phyloP scores from a whole-genome alignment of 92 coral and sea anemone genomes.

The Galaxea fascicularis region DNA sequence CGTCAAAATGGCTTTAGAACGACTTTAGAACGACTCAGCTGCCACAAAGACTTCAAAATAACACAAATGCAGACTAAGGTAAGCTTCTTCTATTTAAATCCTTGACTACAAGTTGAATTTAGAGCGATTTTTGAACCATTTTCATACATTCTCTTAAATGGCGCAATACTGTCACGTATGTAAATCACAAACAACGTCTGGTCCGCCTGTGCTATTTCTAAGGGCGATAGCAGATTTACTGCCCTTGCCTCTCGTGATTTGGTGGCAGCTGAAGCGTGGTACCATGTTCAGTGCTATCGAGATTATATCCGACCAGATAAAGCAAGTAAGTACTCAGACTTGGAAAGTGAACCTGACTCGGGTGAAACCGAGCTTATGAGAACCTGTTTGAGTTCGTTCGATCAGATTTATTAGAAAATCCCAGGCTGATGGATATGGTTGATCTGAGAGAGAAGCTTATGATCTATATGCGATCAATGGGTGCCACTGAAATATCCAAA shows the following conservation, averaged over 20 bases:
- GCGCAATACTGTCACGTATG: no score
- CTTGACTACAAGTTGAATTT: no score
- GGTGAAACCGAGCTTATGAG: conserved; percentile 24
- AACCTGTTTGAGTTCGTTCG: conserved; percentile 24
- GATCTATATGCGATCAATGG: conserved; percentile 31
- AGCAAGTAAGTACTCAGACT: conserved; percentile 9
- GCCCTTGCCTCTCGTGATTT: conserved; percentile 39
- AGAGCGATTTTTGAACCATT: no score
- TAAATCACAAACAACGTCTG: no score
- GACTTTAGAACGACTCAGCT: no score
- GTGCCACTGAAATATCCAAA: conserved; percentile 32
- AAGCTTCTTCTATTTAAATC: no score
- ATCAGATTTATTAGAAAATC: conserved; percentile 47
- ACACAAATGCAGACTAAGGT: no score
- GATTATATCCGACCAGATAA: conserved; percentile 43
- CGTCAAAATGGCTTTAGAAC: no score
- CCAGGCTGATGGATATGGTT: conserved; percentile 26
- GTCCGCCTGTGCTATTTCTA: no score
- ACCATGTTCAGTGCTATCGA: conserved; percentile 42
- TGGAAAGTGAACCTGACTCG: background rate
- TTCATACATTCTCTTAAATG: no score
- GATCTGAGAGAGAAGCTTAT: conserved; percentile 21
- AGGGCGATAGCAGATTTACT: conserved; percentile 27
- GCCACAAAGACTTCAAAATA: no score
- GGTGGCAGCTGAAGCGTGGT: conserved; percentile 51